Percentiles rank a stretch among this genome's conserved stretches.
phyloP scores from a whole-genome alignment of 2,113 vertebrate species.

The Nannospalax galili region DNA sequence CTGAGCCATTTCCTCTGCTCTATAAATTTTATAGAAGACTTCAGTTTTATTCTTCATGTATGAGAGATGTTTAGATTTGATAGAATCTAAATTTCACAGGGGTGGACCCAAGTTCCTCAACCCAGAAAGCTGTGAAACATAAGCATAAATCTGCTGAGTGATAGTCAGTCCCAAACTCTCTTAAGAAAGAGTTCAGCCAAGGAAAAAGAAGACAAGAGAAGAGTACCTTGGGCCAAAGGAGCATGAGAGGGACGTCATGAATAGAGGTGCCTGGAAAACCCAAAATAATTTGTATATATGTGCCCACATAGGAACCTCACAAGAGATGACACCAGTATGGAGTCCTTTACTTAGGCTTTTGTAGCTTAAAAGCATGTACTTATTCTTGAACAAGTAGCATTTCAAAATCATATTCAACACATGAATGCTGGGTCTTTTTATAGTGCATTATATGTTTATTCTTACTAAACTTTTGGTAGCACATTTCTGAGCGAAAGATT shows the following conservation, averaged over 20 bases:
- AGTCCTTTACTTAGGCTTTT: not conserved
- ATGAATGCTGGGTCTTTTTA: not conserved
- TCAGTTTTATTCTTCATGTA: not conserved
- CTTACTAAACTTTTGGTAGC: not conserved
- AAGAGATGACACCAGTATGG: not conserved
- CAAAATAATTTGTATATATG: not conserved
- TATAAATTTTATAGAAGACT: not conserved
- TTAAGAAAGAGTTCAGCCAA: not conserved
- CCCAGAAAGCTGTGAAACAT: not conserved
- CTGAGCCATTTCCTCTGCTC: no score
- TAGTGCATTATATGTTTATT: not conserved
- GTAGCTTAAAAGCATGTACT: not conserved
- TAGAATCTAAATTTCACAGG: not conserved
- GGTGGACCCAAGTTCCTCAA: not conserved
- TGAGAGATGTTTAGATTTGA: not conserved
- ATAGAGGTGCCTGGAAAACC: not conserved
- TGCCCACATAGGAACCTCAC: not conserved
- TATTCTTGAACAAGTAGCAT: not conserved
- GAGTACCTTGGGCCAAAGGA: not conserved
- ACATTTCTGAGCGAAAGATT: slow-evolving; percentile 16
- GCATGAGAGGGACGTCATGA: not conserved
- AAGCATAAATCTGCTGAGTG: not conserved
- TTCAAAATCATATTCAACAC: not conserved
- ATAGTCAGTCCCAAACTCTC: not conserved
- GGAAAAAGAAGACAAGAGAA: not conserved